Evolutionary conservation across 1,140 invertebrate species (phyloP).

Genomic region (Sweltsa coloradensis): DNA sequence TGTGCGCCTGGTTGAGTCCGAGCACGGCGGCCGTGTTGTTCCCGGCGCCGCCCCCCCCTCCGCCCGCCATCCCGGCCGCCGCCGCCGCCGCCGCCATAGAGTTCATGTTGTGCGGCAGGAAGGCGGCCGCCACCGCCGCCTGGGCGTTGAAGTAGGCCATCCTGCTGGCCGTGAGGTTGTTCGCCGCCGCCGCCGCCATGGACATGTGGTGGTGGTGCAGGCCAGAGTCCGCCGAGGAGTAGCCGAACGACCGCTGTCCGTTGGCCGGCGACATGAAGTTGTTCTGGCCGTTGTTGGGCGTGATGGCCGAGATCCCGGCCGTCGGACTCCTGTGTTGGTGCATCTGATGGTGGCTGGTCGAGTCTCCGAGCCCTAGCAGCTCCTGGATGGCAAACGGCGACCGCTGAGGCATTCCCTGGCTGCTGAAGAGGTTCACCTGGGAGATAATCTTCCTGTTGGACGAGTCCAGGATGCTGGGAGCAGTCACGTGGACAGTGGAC

Average conservation of each 20-base stretch:
- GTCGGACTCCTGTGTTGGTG: constrained; percentile 24
- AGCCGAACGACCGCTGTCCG: constrained; percentile 20
- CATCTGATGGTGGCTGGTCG: constrained; percentile 17
- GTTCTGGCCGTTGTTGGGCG: constrained; percentile 31
- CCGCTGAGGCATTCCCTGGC: constrained; percentile 50
- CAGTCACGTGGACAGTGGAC: neutral
- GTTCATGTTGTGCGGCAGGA: constrained; percentile 49
- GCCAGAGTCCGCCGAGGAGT: constrained; percentile 21
- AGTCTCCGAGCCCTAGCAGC: constrained; percentile 59
- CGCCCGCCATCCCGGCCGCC: constrained; percentile 5
- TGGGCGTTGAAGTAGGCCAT: constrained; percentile 81
- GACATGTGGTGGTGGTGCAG: constrained; percentile 43
- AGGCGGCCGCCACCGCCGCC: constrained; percentile 74
- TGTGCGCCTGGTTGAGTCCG: constrained; percentile 20
- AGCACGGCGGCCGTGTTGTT: constrained; percentile 32
- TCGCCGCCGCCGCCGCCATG: constrained; percentile 42
- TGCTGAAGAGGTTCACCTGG: neutral
- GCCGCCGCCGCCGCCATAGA: constrained; percentile 14
- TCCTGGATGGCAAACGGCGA: constrained; percentile 88
- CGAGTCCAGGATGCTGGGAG: neutral
- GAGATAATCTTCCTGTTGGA: neutral
- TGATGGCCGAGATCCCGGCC: constrained; percentile 25
- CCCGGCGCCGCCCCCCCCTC: constrained; percentile 30
- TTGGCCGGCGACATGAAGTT: constrained; percentile 4
- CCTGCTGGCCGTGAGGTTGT: constrained; percentile 49